Evolutionary conservation across 2,113 vertebrate genomes (phyloP).

Genomic region (Potamarius usumacintae): DNA sequence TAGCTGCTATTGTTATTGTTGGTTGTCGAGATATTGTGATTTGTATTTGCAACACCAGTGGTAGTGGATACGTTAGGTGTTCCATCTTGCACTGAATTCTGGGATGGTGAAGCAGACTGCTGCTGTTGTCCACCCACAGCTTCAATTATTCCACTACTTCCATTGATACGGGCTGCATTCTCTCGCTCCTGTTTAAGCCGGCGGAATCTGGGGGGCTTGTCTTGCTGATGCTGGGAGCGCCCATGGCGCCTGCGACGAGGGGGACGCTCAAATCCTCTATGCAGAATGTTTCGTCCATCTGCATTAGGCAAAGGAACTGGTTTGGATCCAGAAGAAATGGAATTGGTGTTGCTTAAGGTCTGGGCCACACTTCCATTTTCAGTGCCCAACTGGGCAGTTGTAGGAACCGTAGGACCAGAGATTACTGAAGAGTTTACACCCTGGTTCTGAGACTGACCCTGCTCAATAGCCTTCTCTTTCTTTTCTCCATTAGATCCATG

Average conservation of each 20-base stretch:
- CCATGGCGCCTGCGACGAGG: constrained; percentile 81
- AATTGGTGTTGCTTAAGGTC: constrained; percentile 53
- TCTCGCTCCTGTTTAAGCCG: constrained; percentile 86
- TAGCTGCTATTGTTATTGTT: constrained; percentile 57
- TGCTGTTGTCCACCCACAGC: constrained; percentile 52
- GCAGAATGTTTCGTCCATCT: constrained; percentile 61
- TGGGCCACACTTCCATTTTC: constrained; percentile 67
- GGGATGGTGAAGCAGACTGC: constrained; percentile 63
- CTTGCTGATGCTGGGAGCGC: constrained; percentile 87
- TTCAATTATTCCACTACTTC: constrained; percentile 68
- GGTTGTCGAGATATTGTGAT: constrained; percentile 63
- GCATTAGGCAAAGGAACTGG: constrained; percentile 49
- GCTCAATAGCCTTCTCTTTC: constrained; percentile 72
- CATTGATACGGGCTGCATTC: constrained; percentile 81
- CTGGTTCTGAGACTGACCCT: constrained; percentile 64
- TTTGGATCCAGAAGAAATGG: constrained; percentile 62
- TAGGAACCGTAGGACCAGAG: constrained; percentile 38
- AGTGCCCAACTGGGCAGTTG: constrained; percentile 49
- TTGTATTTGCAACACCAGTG: constrained; percentile 61
- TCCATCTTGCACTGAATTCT: constrained; percentile 67
- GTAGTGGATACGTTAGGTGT: constrained; percentile 48
- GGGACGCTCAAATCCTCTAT: constrained; percentile 74
- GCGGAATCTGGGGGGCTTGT: constrained; percentile 90
- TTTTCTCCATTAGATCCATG: constrained; percentile 65
- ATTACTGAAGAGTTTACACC: constrained; percentile 59